Conservation (phyloP, 2,113 vertebrate genomes). For the Galbula dea region DNA sequence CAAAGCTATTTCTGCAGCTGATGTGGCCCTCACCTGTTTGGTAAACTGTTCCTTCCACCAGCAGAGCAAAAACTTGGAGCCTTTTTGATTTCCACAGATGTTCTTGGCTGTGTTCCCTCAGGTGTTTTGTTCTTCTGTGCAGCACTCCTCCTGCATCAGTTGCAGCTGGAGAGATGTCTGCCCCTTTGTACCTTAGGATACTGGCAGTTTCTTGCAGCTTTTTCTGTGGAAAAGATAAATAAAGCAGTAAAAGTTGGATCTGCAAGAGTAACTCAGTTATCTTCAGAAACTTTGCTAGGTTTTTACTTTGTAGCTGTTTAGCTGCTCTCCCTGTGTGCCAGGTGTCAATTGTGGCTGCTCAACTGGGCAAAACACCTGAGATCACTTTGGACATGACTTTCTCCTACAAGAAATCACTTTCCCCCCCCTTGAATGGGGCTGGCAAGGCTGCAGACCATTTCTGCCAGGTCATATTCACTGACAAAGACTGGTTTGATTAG, state of each 20-base stretch:
- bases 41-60: background rate
- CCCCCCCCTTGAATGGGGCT: background rate
- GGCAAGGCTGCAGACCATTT: background rate
- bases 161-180: background rate
- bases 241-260: background rate
- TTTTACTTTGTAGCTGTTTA: background rate
- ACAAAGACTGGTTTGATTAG: background rate
- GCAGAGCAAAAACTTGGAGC: background rate
- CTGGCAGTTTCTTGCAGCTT: background rate
- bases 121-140: background rate
- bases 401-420: background rate
- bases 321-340: background rate
- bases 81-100: background rate
- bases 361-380: background rate
- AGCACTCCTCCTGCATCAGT: background rate
- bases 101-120: background rate
- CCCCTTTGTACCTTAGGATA: background rate
- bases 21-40: background rate
- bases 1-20: background rate
- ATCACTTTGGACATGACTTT: background rate
- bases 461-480: background rate
- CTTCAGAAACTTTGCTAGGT: background rate
- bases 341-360: background rate
- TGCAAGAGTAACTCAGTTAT: background rate
- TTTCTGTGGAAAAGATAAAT: background rate